Percentiles rank a stretch among this genome's conserved stretches.
phyloP scores from a whole-genome alignment of 2,797 vertebrate species.

The Pelodytes ibericus region DNA sequence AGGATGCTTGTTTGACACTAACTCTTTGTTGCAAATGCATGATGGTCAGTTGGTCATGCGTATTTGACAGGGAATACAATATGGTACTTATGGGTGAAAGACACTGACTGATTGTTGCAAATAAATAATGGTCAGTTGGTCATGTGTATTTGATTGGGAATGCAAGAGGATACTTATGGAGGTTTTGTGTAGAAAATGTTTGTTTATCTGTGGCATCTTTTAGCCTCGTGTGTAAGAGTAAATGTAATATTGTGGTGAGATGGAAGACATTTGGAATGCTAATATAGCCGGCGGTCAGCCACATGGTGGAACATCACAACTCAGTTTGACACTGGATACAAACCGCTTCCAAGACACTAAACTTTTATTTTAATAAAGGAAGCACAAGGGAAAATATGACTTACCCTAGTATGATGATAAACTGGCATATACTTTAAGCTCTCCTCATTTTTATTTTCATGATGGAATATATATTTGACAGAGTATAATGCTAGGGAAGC shows the following conservation, averaged over 20 bases:
- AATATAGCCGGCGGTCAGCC: constrained; percentile 26
- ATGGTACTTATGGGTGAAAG: constrained; percentile 12
- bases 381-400: no score
- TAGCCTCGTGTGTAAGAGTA: background rate
- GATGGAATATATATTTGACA: no score
- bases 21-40: constrained; percentile 3
- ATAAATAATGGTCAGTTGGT: background rate
- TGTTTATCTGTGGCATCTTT: background rate
- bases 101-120: constrained; percentile 4
- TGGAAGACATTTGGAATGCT: constrained; percentile 33
- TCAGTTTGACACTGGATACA: constrained; percentile 10
- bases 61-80: constrained; percentile 1
- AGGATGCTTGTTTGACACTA: background rate
- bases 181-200: constrained; percentile 39
- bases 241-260: constrained; percentile 15
- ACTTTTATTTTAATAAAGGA: background rate
- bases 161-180: background rate
- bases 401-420: no score
- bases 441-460: no score
- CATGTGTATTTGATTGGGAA: background rate
- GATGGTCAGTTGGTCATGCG: constrained; percentile 42
- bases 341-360: background rate
- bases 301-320: constrained; percentile 18
- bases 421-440: no score
- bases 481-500: no score